phyloP scores from a whole-genome alignment of 2,888 invertebrate genomes.

The Andrena dorsata region DNA sequence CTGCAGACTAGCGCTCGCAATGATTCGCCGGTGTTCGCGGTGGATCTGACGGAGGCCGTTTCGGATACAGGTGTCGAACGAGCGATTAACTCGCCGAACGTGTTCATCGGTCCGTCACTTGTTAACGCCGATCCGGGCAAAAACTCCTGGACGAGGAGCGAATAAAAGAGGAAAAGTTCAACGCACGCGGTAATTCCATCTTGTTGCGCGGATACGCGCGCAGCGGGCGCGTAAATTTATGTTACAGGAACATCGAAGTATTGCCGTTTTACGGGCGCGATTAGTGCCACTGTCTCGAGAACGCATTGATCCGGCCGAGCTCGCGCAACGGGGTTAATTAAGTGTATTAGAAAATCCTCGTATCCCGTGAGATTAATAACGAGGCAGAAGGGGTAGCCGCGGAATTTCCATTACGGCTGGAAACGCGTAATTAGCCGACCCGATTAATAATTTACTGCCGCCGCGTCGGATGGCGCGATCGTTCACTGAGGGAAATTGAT shows the following conservation, averaged over 20 bases:
- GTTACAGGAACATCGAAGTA: constrained; percentile 19
- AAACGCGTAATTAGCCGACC: constrained; percentile 71
- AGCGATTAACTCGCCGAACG: constrained; percentile 30
- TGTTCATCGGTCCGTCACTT: constrained; percentile 28
- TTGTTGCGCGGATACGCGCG: not conserved
- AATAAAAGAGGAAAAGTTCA: not conserved
- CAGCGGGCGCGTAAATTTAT: constrained; percentile 32
- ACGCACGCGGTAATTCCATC: constrained; percentile 10
- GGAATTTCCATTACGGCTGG: constrained; percentile 72
- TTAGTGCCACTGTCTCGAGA: constrained; percentile 20
- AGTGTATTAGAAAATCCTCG: constrained; percentile 35
- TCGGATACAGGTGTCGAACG: constrained; percentile 34
- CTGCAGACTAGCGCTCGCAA: not conserved
- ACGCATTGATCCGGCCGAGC: constrained; percentile 13
- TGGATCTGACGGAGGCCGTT: not conserved
- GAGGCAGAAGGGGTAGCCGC: constrained; percentile 53
- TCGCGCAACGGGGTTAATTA: constrained; percentile 46
- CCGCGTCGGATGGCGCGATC: constrained; percentile 51
- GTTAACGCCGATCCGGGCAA: constrained; percentile 8
- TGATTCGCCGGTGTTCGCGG: not conserved
- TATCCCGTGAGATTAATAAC: constrained; percentile 31
- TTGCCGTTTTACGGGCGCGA: not conserved
- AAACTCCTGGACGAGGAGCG: not conserved
- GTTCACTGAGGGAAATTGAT: constrained; percentile 17
- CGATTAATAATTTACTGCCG: constrained; percentile 72